Base-by-base conservation (phyloP, 2,888 invertebrate species). In the Choristoneura rosaceana region DNA sequence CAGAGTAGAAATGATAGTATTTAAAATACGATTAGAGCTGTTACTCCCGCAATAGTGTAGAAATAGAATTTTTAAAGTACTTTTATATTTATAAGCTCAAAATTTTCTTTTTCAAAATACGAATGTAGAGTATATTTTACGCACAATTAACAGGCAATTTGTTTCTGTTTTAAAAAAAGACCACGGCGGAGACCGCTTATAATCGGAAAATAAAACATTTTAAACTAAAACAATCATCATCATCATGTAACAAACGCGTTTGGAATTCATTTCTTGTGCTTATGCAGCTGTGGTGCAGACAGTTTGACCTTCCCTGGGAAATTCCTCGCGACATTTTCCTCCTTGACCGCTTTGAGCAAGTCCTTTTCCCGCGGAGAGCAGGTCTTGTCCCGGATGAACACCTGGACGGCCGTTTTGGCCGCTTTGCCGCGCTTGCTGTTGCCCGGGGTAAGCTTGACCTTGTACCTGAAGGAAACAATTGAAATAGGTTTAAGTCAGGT, bases 281-380 rank as follows among this genome's bases (percentile, higher is more conserved):
- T 96, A 83, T 96, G 96, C 74, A 97, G 87, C 84, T 97, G 97
- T 0, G 98, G 98, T 2, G 98, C 98, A 2, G 98, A 98, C 55
- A 99, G 92, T 90, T 99, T 99, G 0, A 99, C 99, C 93, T 99
- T 99, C 47, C 99, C 99, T 10, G 99, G 99, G 87, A 99, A 96
- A 95, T 99, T 99, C 78, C 99, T 95, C 0, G 98, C 98, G 43
- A 99, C 92, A 75, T 97, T 96, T 84, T 99, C 98, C 83, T 99
- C 99, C 88, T 98, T 98, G 9, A 99, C 97, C 3, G 98, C 97
- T 85, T 97, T 98, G 5, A 99, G 93, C 12, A 99, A 94, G 89
- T 99, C 99, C 82, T 96, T 97, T 90, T 99, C 99, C 55, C 98
- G 94, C 4, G 92, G 90, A 0, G 96, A 95, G 41, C 97, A 96